A percentile compares a stretch with the other conserved stretches of the same genome.
Evolutionary conservation across 23 tunicate genomes (phyloP).

Genomic region (Oikopleura dioica): DNA sequence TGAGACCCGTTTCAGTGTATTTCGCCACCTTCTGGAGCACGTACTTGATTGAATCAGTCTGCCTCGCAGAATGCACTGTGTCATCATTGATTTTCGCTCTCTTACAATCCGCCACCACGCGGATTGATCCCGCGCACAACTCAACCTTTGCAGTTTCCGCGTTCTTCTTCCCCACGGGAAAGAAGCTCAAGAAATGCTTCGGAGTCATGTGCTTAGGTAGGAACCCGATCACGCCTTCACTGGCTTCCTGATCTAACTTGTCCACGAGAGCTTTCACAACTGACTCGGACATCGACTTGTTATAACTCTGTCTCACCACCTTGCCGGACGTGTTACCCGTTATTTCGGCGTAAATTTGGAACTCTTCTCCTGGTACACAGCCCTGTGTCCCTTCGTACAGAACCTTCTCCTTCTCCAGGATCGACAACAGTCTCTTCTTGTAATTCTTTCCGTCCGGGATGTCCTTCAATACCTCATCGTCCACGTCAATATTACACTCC

Average conservation of each 20-base stretch:
- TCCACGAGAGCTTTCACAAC: background rate
- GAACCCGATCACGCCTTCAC: background rate
- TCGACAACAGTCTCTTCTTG: too few relatives aligned
- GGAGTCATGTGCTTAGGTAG: background rate
- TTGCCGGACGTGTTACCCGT: background rate
- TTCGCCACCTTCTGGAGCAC: background rate
- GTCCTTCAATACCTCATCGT: too few relatives aligned
- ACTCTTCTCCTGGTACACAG: background rate
- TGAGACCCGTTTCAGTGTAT: background rate
- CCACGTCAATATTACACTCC: too few relatives aligned
- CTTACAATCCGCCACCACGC: background rate
- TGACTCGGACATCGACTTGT: background rate
- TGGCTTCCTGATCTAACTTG: background rate
- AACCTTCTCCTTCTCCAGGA: background rate
- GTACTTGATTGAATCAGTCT: background rate
- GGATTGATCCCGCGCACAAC: background rate
- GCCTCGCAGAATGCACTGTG: background rate
- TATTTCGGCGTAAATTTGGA: background rate
- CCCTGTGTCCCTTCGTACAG: background rate
- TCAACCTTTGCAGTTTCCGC: background rate
- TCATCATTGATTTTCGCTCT: background rate
- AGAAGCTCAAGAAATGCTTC: background rate
- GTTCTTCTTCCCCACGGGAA: background rate
- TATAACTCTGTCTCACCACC: background rate
- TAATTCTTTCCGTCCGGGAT: too few relatives aligned